These are phyloP conservation scores for Tenthredo scrophulariae DNA, from an alignment of 2,888 invertebrate species.

Conservation along the genomic window DNA sequence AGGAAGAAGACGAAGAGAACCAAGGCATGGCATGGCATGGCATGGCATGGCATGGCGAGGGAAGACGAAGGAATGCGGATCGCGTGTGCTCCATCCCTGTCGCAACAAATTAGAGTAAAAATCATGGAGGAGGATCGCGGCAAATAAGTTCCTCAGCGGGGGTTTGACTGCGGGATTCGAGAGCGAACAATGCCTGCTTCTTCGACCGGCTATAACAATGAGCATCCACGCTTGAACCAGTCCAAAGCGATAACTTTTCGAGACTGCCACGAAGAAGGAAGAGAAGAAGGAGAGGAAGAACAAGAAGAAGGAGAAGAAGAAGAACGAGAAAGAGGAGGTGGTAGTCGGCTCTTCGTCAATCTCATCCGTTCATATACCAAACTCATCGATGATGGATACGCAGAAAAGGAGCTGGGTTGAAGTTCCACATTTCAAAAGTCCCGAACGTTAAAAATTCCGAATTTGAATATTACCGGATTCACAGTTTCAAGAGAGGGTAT, in stretches of 20 bases:
- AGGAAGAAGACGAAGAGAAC: slow-evolving; percentile 49
- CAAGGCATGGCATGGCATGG: neutral
- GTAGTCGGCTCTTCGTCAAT: neutral
- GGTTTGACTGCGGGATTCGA: slow-evolving; percentile 60
- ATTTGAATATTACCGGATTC: too few relatives aligned
- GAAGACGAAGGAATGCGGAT: slow-evolving; percentile 70
- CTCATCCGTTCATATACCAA: neutral
- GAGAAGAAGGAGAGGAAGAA: slow-evolving; percentile 33
- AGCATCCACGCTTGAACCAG: slow-evolving; percentile 50
- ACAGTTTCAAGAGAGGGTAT: too few relatives aligned
- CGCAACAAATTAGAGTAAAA: slow-evolving; percentile 77
- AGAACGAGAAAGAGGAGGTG: neutral
- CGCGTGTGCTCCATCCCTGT: slow-evolving; percentile 75
- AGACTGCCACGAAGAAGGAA: slow-evolving; percentile 7
- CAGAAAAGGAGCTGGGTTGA: neutral
- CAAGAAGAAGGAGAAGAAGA: slow-evolving; percentile 15
- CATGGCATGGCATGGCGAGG: slow-evolving; percentile 26
- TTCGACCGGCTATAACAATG: slow-evolving; percentile 54
- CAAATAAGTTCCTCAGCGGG: slow-evolving; percentile 76
- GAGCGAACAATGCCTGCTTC: slow-evolving; percentile 64
- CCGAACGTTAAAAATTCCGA: too few relatives aligned
- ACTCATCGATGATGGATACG: slow-evolving; percentile 32
- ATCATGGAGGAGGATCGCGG: slow-evolving; percentile 75
- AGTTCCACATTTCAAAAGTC: too few relatives aligned
- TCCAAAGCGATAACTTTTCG: slow-evolving; percentile 46